phyloP scores from a whole-genome alignment of 2,888 invertebrate species.

The Dasysyrphus tricinctus region DNA sequence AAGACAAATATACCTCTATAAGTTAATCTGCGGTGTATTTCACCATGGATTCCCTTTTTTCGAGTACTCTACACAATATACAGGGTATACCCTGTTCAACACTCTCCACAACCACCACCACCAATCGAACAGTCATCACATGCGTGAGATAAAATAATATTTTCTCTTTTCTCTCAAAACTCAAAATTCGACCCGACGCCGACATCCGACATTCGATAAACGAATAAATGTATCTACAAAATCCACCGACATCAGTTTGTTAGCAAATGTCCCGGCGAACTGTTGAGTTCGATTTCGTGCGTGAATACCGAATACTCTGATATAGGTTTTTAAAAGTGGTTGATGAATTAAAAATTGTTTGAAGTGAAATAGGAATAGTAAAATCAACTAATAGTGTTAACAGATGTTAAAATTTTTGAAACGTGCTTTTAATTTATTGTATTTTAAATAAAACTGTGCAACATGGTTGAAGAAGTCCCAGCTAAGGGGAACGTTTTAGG shows the following conservation, averaged over 20 bases:
- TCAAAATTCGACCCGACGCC: no score
- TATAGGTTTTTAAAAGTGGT: not conserved
- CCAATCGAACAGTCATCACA: no score
- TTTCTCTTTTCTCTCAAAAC: no score
- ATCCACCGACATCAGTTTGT: slow-evolving; percentile 48
- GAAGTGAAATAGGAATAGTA: not conserved
- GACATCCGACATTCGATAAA: not conserved
- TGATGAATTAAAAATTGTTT: not conserved
- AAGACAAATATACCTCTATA: no score
- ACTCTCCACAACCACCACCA: no score
- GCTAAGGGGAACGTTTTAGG: slow-evolving; percentile 86
- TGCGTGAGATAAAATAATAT: no score
- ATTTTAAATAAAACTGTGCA: slow-evolving; percentile 41
- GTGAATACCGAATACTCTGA: no score
- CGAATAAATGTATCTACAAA: slow-evolving; percentile 24
- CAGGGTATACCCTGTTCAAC: no score
- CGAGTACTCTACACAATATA: no score
- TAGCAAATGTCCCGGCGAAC: slow-evolving; percentile 51
- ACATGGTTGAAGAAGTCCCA: slow-evolving; percentile 84
- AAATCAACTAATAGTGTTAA: slow-evolving; percentile 18
- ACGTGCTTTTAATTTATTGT: not conserved
- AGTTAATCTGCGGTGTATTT: no score
- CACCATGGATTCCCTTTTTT: no score
- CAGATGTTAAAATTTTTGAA: slow-evolving; percentile 19
- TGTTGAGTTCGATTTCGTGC: slow-evolving; percentile 56